Evolutionary conservation across 2,113 vertebrate species (phyloP).

Genomic region (Indri indri): DNA sequence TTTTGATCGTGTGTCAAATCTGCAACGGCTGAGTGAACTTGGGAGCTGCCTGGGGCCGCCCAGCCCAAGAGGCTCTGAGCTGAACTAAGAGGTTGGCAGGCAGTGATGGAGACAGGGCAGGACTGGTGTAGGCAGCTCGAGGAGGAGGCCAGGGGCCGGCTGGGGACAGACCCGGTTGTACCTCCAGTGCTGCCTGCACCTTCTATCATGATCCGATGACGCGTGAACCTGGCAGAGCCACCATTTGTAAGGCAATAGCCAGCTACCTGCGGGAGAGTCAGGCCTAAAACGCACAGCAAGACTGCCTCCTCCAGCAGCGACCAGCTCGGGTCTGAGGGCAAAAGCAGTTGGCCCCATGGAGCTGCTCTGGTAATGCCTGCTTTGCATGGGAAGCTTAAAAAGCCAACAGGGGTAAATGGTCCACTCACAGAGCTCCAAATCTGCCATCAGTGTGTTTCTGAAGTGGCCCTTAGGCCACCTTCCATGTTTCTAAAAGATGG

Average conservation of each 20-base stretch:
- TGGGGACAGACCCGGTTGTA: background rate
- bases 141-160: background rate
- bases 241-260: constrained; percentile 33
- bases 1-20: constrained; percentile 68
- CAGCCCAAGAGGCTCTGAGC: background rate
- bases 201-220: constrained; percentile 59
- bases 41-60: background rate
- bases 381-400: background rate
- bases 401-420: background rate
- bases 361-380: background rate
- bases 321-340: background rate
- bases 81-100: constrained; percentile 60
- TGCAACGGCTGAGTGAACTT: constrained; percentile 52
- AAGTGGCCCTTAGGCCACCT: background rate
- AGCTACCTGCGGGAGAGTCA: background rate
- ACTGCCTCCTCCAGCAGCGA: background rate
- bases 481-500: background rate
- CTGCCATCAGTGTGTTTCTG: background rate
- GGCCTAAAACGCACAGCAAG: background rate
- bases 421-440: background rate
- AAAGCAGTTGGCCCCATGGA: background rate
- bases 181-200: background rate
- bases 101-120: background rate
- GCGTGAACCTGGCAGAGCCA: background rate
- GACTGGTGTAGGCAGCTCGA: background rate